These are phyloP conservation scores for Pocillopora damicornis DNA, from an alignment of 64 coral and sea anemone genomes.

Conservation along the genomic window DNA sequence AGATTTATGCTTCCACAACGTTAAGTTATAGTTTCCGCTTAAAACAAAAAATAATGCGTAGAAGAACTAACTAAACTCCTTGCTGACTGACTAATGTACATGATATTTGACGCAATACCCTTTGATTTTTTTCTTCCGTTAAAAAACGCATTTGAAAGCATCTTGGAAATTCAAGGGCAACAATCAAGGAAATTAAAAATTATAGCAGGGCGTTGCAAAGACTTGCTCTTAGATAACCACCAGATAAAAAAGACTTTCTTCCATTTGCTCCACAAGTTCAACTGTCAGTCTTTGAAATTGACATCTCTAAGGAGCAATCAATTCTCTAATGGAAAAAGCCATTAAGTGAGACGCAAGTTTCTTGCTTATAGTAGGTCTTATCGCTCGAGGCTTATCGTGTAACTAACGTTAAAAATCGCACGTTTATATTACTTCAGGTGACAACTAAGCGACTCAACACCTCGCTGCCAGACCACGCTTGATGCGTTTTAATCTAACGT, in stretches of 20 bases:
- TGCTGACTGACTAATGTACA: background rate
- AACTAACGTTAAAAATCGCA: background rate
- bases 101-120: background rate
- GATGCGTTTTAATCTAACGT: background rate
- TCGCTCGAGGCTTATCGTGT: background rate
- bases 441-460: background rate
- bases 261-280: background rate
- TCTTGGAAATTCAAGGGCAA: background rate
- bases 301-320: background rate
- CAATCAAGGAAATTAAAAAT: background rate
- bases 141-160: too few species aligned
- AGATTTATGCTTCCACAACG: background rate
- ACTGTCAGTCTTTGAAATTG: background rate
- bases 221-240: background rate
- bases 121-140: background rate
- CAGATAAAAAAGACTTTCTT: background rate
- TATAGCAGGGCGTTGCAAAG: background rate
- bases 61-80: too few species aligned
- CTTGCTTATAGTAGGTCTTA: background rate
- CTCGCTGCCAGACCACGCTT: background rate
- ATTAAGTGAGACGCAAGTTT: background rate
- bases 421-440: background rate
- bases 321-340: background rate
- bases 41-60: too few species aligned
- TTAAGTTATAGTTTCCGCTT: background rate